Evolutionary conservation across 2,888 invertebrate genomes (phyloP), one percentile per base, ranked within the genome.

Genomic region (Epinotia demarniana): DNA sequence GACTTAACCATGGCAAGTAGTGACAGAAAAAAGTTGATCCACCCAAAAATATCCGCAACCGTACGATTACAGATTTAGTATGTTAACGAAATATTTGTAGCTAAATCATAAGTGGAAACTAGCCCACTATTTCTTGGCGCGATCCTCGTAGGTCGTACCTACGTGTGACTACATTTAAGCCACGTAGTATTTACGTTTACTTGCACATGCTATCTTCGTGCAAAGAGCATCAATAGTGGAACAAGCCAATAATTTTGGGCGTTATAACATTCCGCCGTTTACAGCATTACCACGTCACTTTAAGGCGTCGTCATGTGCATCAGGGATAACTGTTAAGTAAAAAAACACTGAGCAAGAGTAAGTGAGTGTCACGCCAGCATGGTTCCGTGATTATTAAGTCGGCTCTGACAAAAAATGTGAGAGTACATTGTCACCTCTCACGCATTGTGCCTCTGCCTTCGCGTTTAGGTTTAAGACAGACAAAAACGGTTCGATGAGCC

Each of bases 251-350:
- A 39, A 39, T 57, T 57, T 57, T 68, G 68, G 19, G 39, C 16
- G 16, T 39, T 18, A 39, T 18, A 57, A 19, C 33, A 57, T 27
- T 61, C 33, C 33, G n/a, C 61, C 33, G 33, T 61, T 57, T 27
- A 58, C 61, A 61, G 61, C 27, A 61, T 61, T 61, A 57, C 68
- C 39, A 68, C 68, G 68, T 43, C 57, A 13, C 5, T 53, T n/a
- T 9, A 43, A 33, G 33, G 16, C 39, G 68, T 68, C 39, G 43
- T 68, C 68, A 68, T 57, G 57, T 68, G 57, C 39, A 68, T 68
- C 57, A 18, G 39, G 23, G 16, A 43, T 68, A 68, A 68, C 68
- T 57, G 68, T 68, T 68, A 68, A 53, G 66, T 53, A 18, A n/a
- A n/a, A 27, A 16, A 49, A 13, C 39, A 66, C 11, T 19, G 23